Conservation (phyloP, 1,140 invertebrate genomes). For the Heliothis subflexa region DNA sequence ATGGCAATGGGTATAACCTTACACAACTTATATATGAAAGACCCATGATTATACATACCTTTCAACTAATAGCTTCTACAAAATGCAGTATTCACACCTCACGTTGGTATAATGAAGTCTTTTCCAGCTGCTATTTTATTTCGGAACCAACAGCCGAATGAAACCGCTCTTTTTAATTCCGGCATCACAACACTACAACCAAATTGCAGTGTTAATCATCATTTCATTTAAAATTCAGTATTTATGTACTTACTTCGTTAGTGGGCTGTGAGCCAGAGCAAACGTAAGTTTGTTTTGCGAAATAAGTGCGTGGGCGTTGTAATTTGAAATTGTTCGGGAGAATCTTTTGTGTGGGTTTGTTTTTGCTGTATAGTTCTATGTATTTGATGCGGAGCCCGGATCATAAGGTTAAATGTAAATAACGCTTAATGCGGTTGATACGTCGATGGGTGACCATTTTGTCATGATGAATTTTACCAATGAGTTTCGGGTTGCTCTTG, state of each 20-base stretch:
- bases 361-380: not conserved
- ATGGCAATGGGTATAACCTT: no score
- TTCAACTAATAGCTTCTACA: no score
- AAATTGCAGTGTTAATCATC: constrained; percentile 36
- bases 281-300: constrained; percentile 9
- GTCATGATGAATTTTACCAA: no score
- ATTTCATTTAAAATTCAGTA: constrained; percentile 36
- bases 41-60: no score
- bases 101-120: not conserved
- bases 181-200: constrained; percentile 12
- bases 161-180: constrained; percentile 24
- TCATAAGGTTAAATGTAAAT: no score
- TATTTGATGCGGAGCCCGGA: no score
- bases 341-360: not conserved
- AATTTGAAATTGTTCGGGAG: not conserved
- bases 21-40: no score
- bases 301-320: not conserved
- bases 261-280: not conserved
- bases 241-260: constrained; percentile 9
- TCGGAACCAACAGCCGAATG: not conserved
- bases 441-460: no score
- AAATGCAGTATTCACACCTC: not conserved
- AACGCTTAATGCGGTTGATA: no score
- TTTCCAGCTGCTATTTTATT: not conserved
- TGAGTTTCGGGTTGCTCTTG: no score